phyloP scores from a whole-genome alignment of 2,113 vertebrate species.

The Cololabis saira region DNA sequence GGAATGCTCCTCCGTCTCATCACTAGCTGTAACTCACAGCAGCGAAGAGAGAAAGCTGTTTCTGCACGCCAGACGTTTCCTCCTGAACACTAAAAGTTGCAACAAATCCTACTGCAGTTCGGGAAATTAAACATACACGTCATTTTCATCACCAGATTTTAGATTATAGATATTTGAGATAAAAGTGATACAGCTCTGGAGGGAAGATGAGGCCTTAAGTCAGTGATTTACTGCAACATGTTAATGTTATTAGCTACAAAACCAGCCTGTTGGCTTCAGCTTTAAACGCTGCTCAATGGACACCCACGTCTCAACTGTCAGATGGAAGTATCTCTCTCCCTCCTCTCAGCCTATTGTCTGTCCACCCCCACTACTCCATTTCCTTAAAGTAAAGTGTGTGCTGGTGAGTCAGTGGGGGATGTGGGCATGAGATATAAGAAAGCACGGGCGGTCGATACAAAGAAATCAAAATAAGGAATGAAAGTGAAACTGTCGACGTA shows the following conservation, averaged over 20 bases:
- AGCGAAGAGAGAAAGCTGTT: too few relatives aligned
- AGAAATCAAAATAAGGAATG: constrained; percentile 13
- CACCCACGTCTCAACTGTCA: constrained; percentile 58
- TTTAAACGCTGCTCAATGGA: constrained; percentile 45
- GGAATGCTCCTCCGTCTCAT: too few relatives aligned
- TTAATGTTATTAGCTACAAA: not conserved
- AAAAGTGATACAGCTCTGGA: not conserved
- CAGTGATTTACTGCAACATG: not conserved
- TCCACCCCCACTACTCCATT: constrained; percentile 27
- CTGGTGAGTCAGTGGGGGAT: constrained; percentile 41
- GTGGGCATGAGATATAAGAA: constrained; percentile 48
- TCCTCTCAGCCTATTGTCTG: constrained; percentile 45
- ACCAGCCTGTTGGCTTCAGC: constrained; percentile 1
- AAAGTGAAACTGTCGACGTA: constrained; percentile 1
- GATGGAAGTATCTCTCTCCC: constrained; percentile 49
- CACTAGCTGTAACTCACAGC: too few relatives aligned
- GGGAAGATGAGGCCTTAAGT: not conserved
- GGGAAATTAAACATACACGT: too few relatives aligned
- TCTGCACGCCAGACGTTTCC: too few relatives aligned
- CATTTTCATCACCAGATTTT: not conserved
- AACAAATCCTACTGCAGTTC: too few relatives aligned
- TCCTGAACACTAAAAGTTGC: too few relatives aligned
- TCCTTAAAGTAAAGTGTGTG: constrained; percentile 48
- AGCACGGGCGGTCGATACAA: constrained; percentile 2
- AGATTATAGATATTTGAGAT: not conserved